phyloP scores from a whole-genome alignment of 1,140 invertebrate genomes.

The Lutraria rhynchaena region DNA sequence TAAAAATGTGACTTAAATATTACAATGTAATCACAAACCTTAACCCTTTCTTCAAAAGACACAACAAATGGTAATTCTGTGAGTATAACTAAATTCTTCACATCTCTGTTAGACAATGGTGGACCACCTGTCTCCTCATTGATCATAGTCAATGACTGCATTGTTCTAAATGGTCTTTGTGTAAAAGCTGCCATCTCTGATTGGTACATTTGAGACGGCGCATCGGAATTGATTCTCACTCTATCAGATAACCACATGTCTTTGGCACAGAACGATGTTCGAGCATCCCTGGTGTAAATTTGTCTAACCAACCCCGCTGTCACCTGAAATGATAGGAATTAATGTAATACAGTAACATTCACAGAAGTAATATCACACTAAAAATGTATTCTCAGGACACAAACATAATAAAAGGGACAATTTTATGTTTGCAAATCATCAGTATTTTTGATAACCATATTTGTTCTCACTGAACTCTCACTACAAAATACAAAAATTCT shows the following conservation, averaged over 20 bases:
- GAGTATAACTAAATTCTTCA: conserved; percentile 93
- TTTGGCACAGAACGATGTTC: conserved; percentile 89
- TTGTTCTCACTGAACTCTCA: no score
- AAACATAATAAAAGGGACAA: no score
- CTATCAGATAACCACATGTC: conserved; percentile 90
- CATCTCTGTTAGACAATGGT: conserved; percentile 93
- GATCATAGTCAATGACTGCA: conserved; percentile 73
- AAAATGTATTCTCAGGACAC: no score
- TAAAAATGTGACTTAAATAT: no score
- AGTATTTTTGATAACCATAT: no score
- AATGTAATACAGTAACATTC: no score
- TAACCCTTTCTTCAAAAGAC: conserved; percentile 93
- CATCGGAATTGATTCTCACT: conserved; percentile 85
- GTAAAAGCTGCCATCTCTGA: conserved; percentile 73
- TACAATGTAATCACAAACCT: no score
- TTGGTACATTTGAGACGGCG: conserved; percentile 77
- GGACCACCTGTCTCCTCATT: conserved; percentile 87
- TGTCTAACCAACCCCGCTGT: conserved; percentile 89
- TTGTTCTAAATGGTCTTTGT: conserved; percentile 73
- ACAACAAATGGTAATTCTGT: conserved; percentile 97
- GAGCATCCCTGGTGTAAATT: conserved; percentile 91
- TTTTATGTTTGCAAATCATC: no score
- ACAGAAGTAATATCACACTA: no score
- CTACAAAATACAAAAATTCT: no score
- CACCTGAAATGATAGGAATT: conserved; percentile 81